phyloP scores from a whole-genome alignment of 1,140 invertebrate genomes.

The Drosophila lacertosa region DNA sequence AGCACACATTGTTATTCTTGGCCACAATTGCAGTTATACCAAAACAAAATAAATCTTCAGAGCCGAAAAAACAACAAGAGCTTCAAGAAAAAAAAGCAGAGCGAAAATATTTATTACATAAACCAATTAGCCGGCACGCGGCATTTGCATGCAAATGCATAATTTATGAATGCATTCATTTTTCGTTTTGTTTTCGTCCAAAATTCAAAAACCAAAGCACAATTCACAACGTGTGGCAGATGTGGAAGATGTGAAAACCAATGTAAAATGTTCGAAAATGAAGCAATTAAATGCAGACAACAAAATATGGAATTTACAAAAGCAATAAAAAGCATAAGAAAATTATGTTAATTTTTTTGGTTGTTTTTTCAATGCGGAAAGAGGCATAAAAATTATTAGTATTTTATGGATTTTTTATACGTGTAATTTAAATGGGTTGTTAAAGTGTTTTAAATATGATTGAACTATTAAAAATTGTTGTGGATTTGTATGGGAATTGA shows the following conservation, averaged over 20 bases:
- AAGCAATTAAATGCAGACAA: conserved; percentile 76
- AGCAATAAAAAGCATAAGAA: conserved; percentile 40
- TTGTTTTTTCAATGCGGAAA: conserved; percentile 31
- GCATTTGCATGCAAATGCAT: conserved; percentile 75
- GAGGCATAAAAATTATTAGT: conserved; percentile 31
- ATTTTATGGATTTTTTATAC: conserved; percentile 48
- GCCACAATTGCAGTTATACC: not conserved
- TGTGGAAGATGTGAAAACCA: too few species aligned
- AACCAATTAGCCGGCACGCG: conserved; percentile 64
- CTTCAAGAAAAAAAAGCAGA: not conserved
- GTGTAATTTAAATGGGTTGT: conserved; percentile 62
- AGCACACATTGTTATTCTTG: conserved; percentile 46
- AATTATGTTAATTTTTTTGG: conserved; percentile 48
- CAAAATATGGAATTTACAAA: conserved; percentile 40
- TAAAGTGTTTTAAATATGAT: not conserved
- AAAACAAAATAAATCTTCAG: conserved; percentile 9
- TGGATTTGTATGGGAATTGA: too few species aligned
- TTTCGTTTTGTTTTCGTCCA: conserved; percentile 38
- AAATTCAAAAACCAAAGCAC: conserved; percentile 28
- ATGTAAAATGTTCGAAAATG: too few species aligned
- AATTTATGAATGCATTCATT: conserved; percentile 73
- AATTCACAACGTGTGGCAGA: conserved; percentile 53
- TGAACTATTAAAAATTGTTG: too few species aligned
- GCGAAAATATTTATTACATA: conserved; percentile 60
- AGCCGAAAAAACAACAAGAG: conserved; percentile 9